phyloP scores from a whole-genome alignment of 2,888 invertebrate species.

The Microctonus aethiopoides region DNA sequence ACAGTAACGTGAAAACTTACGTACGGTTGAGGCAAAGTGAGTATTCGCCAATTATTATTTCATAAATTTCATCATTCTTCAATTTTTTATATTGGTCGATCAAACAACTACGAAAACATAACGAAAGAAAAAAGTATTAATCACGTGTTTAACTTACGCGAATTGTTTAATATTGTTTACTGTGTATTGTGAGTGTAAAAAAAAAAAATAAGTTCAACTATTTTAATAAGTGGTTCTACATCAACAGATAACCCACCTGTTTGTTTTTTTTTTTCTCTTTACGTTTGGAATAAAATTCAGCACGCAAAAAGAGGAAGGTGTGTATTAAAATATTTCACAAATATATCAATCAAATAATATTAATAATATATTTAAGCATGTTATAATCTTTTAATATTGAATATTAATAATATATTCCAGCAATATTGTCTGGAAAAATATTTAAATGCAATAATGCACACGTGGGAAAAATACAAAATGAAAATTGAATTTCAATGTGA shows the following conservation, averaged over 20 bases:
- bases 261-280: not conserved
- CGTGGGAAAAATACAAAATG: too few relatives aligned
- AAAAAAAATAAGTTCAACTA: not conserved
- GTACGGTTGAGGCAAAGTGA: slow-evolving; percentile 27
- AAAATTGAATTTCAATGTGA: too few relatives aligned
- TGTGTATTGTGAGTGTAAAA: slow-evolving; percentile 12
- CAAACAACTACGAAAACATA: not conserved
- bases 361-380: too few relatives aligned
- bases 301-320: slow-evolving; percentile 14
- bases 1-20: slow-evolving; percentile 40
- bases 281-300: slow-evolving; percentile 14
- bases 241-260: not conserved
- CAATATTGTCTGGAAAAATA: too few relatives aligned
- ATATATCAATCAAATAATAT: too few relatives aligned
- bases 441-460: too few relatives aligned
- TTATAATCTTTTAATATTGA: too few relatives aligned
- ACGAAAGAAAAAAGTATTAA: too few relatives aligned
- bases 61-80: not conserved
- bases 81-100: too few relatives aligned
- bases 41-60: slow-evolving; percentile 17
- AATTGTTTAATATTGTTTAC: not conserved
- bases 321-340: not conserved
- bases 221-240: not conserved
- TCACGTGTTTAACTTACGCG: not conserved
- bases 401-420: too few relatives aligned